Percentiles rank a stretch among this genome's conserved stretches.
phyloP scores from a whole-genome alignment of 64 coral and sea anemone genomes.

The Montipora foliosa region DNA sequence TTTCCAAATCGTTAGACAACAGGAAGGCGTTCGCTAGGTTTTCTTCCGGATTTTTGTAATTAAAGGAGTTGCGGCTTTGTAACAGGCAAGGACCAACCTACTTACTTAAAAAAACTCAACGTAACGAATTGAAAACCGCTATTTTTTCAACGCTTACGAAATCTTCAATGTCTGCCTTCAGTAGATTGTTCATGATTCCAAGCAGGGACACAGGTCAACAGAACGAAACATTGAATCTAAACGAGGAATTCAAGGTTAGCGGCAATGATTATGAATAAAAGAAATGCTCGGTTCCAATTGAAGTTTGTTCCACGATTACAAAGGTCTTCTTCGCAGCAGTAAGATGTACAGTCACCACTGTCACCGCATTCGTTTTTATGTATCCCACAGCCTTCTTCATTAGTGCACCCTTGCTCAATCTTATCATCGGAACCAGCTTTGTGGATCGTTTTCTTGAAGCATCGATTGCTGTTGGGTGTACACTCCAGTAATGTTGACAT shows the following conservation, averaged over 20 bases:
- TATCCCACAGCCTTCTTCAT: constrained; percentile 26
- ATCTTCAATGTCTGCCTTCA: no score
- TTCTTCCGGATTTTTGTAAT: no score
- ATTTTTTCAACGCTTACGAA: no score
- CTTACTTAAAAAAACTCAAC: no score
- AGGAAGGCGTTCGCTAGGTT: no score
- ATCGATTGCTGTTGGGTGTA: neutral
- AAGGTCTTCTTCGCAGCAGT: neutral
- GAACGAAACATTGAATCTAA: neutral
- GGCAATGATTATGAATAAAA: neutral
- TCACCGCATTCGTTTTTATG: neutral
- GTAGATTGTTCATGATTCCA: no score
- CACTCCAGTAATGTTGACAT: neutral
- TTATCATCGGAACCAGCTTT: neutral
- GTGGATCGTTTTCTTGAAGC: neutral
- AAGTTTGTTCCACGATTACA: neutral
- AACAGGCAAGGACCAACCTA: no score
- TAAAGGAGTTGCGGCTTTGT: no score
- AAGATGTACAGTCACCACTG: neutral
- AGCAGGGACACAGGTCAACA: no score
- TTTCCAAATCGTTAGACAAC: no score
- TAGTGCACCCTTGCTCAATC: constrained; percentile 20
- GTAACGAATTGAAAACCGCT: no score
- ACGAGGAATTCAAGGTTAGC: neutral
- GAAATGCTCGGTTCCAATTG: neutral